Base-by-base conservation (phyloP, 2,113 vertebrate species). In the Protobothrops flavoviridis region DNA sequence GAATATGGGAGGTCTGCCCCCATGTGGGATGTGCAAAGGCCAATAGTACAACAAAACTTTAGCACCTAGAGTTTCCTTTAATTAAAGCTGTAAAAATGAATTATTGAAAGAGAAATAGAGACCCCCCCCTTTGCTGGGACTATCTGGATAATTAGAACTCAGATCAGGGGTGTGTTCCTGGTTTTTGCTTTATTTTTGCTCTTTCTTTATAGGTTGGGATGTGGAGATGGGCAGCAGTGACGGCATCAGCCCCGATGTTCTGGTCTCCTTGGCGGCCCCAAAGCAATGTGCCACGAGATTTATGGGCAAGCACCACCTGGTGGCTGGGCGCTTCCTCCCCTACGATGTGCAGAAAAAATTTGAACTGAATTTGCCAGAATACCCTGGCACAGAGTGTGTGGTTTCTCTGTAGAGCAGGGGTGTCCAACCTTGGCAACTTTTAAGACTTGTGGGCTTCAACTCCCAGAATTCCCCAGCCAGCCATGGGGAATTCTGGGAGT, bases 261-360 rank as follows among this genome's bases (percentile, higher is more conserved):
- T 99, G 90, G 98, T 99, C 95, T 99, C 99, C 0, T 97, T 99
- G 55, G 98, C 97, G 0, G 99, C 98, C 0, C 99, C 99, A 61
- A 99, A 99, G 97, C 98, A 97, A 91, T 99, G 98, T 0, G 98
- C 99, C 6, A 94, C 97, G 1, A 98, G 97, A 91, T 99, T 99
- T 97, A 97, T 98, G 0, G 99, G 99, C 92, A 98, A 99, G 96
- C 97, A 97, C 56, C 99, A 99, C 96, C 99, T 99, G 85, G 97
- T 99, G 95, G 99, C 98, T 0, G 99, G 99, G 56, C 98, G 99
- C 12, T 99, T 99, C 97, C 97, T 99, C 92, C 99, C 99, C 1
- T 98, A 98, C 45, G 99, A 99, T 29, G 97, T 99, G 95, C 99
- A 98, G 97, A 98, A 99, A 94, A 99, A 99, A 97, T 99, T 98